Percentiles rank a stretch among this genome's conserved stretches.
Conservation (phyloP, 1,140 invertebrate genomes). For the Lepidurus apus region DNA sequence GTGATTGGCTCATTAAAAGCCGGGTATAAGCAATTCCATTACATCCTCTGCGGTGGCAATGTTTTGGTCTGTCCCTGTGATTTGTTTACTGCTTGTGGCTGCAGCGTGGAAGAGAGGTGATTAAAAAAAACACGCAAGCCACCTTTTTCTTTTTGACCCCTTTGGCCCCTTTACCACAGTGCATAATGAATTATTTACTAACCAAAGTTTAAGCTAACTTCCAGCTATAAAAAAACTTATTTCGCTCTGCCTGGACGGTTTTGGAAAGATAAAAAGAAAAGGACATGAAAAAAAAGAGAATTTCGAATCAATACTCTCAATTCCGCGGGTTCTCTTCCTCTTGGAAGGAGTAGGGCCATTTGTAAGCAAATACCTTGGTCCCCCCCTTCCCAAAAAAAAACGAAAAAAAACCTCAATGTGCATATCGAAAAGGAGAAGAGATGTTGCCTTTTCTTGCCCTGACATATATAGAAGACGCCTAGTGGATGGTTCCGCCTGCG, state of each 20-base stretch:
- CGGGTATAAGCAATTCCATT: constrained; percentile 5
- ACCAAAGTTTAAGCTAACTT: not conserved
- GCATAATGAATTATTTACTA: not conserved
- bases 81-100: constrained; percentile 10
- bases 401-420: not conserved
- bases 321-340: not conserved
- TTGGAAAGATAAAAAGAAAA: not conserved
- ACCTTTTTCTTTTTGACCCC: not conserved
- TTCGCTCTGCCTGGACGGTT: not conserved
- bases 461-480: not conserved
- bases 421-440: not conserved
- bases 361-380: constrained; percentile 14
- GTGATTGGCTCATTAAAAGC: constrained; percentile 7
- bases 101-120: constrained; percentile 4
- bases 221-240: not conserved
- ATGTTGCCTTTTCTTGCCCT: constrained; percentile 2
- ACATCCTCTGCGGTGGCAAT: not conserved
- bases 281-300: not conserved
- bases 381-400: not conserved
- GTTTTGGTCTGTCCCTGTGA: not conserved
- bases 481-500: not conserved
- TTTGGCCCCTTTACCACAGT: not conserved
- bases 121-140: constrained; percentile 19
- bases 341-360: not conserved
- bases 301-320: constrained; percentile 4